These are phyloP conservation scores for Myotis brandtii DNA, from an alignment of 2,113 vertebrate species.

Conservation along the genomic window DNA sequence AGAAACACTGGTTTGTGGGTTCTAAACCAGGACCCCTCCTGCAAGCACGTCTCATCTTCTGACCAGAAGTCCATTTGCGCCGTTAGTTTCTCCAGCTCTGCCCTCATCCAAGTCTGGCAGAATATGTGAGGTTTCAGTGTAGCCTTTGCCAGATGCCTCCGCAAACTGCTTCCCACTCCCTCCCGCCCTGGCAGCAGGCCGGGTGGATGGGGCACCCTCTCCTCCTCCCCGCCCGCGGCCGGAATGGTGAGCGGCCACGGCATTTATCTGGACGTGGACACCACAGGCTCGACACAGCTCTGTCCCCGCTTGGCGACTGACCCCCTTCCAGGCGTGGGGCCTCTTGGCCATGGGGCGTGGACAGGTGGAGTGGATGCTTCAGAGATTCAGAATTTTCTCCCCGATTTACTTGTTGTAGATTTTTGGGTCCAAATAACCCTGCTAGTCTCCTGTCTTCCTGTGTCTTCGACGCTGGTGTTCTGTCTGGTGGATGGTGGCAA, in stretches of 20 bases:
- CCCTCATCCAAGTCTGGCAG: neutral
- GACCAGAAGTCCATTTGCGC: neutral
- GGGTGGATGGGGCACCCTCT: neutral
- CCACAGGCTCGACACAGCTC: neutral
- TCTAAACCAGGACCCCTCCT: constrained; percentile 2
- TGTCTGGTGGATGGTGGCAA: neutral
- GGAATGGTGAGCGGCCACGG: neutral
- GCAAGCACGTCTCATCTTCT: neutral
- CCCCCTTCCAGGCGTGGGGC: neutral
- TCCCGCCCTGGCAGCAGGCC: no score
- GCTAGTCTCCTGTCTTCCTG: neutral
- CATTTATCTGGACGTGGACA: neutral
- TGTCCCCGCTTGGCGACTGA: neutral
- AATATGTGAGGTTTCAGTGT: neutral
- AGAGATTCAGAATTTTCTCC: neutral
- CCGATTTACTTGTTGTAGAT: neutral
- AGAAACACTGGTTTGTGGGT: neutral
- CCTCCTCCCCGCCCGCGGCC: neutral
- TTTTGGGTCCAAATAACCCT: neutral
- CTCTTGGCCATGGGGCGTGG: neutral
- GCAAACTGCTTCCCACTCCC: neutral
- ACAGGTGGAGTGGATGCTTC: neutral
- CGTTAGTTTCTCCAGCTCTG: neutral
- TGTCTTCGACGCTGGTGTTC: neutral
- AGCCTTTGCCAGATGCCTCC: neutral